Conservation (phyloP, 2,113 vertebrate species). For the Carassius gibelio region DNA sequence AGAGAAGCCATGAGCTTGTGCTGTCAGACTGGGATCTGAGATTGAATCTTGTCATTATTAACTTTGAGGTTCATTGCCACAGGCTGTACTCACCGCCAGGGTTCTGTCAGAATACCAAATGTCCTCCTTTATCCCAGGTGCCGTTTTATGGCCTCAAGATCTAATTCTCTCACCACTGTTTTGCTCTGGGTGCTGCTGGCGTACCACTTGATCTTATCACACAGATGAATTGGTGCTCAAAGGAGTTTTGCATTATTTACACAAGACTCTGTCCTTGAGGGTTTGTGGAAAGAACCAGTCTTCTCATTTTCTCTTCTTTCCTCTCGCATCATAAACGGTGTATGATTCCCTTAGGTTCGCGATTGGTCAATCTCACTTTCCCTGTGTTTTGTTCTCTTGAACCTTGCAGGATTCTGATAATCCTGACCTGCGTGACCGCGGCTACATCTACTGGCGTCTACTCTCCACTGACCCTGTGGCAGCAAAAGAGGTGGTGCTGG, state of each 20-base stretch:
- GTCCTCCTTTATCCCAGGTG: background rate
- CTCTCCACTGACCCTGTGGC: slow-evolving; percentile 98
- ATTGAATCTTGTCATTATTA: slow-evolving; percentile 43
- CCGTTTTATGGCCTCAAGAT: background rate
- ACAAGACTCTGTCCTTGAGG: background rate
- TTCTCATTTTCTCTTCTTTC: background rate
- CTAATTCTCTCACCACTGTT: slow-evolving; percentile 12
- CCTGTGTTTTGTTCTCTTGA: background rate
- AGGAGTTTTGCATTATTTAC: slow-evolving; percentile 47
- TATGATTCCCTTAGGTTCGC: background rate
- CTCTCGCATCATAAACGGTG: background rate
- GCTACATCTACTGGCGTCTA: slow-evolving; percentile 99
- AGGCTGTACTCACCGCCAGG: slow-evolving; percentile 6
- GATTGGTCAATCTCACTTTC: background rate
- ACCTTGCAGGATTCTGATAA: slow-evolving; percentile 90
- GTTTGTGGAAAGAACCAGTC: background rate
- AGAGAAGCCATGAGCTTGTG: background rate
- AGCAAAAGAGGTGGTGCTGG: slow-evolving; percentile 96
- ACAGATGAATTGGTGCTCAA: background rate
- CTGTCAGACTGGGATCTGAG: slow-evolving; percentile 16
- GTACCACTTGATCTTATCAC: slow-evolving; percentile 29
- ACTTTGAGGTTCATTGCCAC: slow-evolving; percentile 25
- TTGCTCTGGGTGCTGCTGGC: slow-evolving; percentile 32
- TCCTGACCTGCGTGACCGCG: slow-evolving; percentile 92
- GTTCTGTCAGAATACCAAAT: slow-evolving; percentile 39